Conservation (phyloP, 2,888 invertebrate genomes). For the Nudaria mundana region DNA sequence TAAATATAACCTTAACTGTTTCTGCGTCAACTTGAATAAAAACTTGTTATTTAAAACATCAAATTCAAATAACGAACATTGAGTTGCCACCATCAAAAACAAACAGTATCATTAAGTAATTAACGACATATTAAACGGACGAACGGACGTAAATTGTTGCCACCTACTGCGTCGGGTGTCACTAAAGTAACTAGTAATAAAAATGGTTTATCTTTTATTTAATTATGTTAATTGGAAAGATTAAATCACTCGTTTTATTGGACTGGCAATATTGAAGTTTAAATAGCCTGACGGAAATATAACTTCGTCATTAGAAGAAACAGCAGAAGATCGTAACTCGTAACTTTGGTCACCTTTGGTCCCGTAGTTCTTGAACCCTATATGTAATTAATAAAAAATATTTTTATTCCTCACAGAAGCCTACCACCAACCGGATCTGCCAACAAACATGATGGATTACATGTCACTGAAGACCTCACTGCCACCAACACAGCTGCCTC, state of each 20-base stretch:
- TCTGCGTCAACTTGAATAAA: conserved; percentile 17
- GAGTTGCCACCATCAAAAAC: conserved; percentile 39
- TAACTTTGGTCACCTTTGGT: no score
- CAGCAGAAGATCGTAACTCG: no score
- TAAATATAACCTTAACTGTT: conserved; percentile 13
- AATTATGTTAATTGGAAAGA: conserved; percentile 34
- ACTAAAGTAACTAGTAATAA: conserved; percentile 32
- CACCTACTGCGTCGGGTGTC: conserved; percentile 39
- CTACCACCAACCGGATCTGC: conserved; percentile 60
- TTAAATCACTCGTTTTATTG: no score
- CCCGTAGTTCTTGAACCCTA: no score
- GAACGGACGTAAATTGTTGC: conserved; percentile 39
- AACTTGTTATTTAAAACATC: conserved; percentile 24
- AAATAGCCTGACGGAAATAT: no score
- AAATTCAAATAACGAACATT: conserved; percentile 37
- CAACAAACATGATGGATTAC: conserved; percentile 69
- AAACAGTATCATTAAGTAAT: conserved; percentile 37
- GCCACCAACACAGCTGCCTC: conserved; percentile 47
- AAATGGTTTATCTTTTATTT: conserved; percentile 33
- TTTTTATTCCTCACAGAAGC: conserved; percentile 56
- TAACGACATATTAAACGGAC: conserved; percentile 25
- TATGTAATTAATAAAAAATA: neutral
- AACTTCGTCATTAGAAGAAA: no score
- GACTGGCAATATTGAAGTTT: no score
- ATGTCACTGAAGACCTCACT: conserved; percentile 65